Evolutionary conservation across 2,797 vertebrate genomes (phyloP), one percentile per base, ranked within the genome.

Genomic region (Linurgus olivaceus): DNA sequence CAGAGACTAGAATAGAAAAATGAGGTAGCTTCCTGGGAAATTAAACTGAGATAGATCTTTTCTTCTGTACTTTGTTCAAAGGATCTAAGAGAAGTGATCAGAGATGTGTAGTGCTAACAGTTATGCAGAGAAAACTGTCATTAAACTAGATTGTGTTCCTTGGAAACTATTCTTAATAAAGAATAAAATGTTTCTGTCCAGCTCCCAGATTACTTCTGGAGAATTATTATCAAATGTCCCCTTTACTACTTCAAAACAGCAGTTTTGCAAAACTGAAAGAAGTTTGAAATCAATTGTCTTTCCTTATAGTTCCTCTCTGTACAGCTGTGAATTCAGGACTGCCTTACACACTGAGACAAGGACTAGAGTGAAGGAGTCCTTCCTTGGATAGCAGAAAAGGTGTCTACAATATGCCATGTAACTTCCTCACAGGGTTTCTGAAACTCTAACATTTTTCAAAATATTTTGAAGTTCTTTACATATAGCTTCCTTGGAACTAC

Each of bases 41-140:
- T 70, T 83, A 58, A 47, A 5, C 4, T 52, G 31, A 68, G n/a
- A 9, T 17, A n/a, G 31, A 40, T 35, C 17, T 75, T 75, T 6
- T 79, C 45, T 47, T 72, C 33, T 68, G 31, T 40, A n/a, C 26
- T 57, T 84, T 70, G 16, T 37, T 80, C 15, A n/a, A 40, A 86
- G 26, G 7, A 21, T 12, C 24, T 71, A 31, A 79, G 24, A 63
- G 17, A 68, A 44, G 35, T 77, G 38, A 9, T 11, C 70, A 62
- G 14, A 0, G 0, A 44, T 42, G 14, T 21, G n/a, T 21, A 38
- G 6, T 14, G 61, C n/a, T 63, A 58, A 14, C 7, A 45, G 29
- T 50, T 31, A 35, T 14, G 42, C 1, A 42, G 16, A 50, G 48
- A 62, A 57, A 86, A 50, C 9, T 35, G 38, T 7, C 10, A 35